Evolutionary conservation across 2,888 invertebrate genomes (phyloP).

Genomic region (Linnaemya vulpina): DNA sequence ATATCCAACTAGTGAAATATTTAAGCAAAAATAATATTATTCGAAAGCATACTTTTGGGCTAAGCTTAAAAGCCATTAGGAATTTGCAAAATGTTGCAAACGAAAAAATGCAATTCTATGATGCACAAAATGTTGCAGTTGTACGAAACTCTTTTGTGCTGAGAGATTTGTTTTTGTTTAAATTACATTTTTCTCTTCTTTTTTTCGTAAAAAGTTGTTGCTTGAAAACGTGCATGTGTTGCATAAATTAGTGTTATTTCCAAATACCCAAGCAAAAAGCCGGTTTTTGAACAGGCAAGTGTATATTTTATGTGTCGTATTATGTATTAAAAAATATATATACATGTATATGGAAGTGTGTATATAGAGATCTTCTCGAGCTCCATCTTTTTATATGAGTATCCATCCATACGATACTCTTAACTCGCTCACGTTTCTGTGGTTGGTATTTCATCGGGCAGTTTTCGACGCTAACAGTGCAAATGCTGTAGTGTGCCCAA

Average conservation of each 20-base stretch:
- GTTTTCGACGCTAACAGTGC: constrained; percentile 27
- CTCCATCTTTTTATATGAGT: constrained; percentile 36
- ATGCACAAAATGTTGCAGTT: neutral
- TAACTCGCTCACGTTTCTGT: constrained; percentile 54
- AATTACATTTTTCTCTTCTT: constrained; percentile 11
- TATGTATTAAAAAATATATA: neutral
- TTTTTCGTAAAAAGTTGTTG: neutral
- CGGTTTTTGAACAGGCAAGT: constrained; percentile 56
- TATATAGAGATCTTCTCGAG: constrained; percentile 43
- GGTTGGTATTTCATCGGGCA: constrained; percentile 24
- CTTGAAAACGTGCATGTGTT: constrained; percentile 13
- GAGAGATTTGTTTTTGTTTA: neutral
- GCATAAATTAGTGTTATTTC: constrained; percentile 26
- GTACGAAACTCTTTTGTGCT: neutral
- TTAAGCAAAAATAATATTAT: neutral
- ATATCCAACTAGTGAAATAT: neutral
- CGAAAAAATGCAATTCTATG: neutral
- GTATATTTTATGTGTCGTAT: constrained; percentile 29
- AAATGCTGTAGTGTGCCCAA: constrained; percentile 50
- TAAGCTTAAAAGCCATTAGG: neutral
- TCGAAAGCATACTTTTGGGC: constrained; percentile 18
- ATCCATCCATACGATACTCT: constrained; percentile 58
- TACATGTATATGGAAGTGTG: neutral
- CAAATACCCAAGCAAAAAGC: constrained; percentile 41
- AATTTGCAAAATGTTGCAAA: neutral